These are phyloP conservation scores for Epinephelus coioides DNA, from an alignment of 2,797 vertebrate species.

Conservation along the genomic window DNA sequence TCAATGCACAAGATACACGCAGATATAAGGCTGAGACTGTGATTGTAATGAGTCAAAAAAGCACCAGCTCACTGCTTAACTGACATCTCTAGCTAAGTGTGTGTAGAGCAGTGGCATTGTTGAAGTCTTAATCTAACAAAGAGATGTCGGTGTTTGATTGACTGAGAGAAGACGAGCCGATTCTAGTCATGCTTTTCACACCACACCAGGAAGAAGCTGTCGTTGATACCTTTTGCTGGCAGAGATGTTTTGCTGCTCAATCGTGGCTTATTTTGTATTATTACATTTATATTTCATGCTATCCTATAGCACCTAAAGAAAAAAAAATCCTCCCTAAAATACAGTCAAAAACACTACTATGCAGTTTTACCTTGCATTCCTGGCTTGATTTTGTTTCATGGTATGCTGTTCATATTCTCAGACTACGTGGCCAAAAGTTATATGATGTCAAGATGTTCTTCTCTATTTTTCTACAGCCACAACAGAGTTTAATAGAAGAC, in stretches of 20 bases:
- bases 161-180: slow-evolving; percentile 49
- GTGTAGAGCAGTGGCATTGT: slow-evolving; percentile 31
- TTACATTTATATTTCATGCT: slow-evolving; percentile 44
- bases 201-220: slow-evolving; percentile 11
- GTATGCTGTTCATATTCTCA: slow-evolving; percentile 25
- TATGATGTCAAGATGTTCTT: slow-evolving; percentile 40
- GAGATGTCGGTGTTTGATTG: slow-evolving; percentile 28
- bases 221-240: slow-evolving; percentile 32
- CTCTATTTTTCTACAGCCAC: slow-evolving; percentile 11
- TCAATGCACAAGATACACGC: slow-evolving; percentile 10
- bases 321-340: slow-evolving; percentile 11
- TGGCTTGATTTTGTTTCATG: slow-evolving; percentile 41
- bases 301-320: slow-evolving; percentile 39
- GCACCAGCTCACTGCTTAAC: slow-evolving; percentile 26
- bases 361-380: slow-evolving; percentile 62
- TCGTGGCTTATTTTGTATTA: slow-evolving; percentile 54
- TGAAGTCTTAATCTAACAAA: slow-evolving; percentile 67
- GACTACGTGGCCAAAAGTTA: slow-evolving; percentile 22
- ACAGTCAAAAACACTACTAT: slow-evolving; percentile 56
- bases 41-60: slow-evolving; percentile 34
- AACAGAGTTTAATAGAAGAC: neutral
- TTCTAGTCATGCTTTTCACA: slow-evolving; percentile 31
- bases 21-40: slow-evolving; percentile 14
- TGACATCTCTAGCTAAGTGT: slow-evolving; percentile 33
- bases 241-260: slow-evolving; percentile 35